phyloP scores from a whole-genome alignment of 2,797 vertebrate species.

The Muraenolepis orangiensis region DNA sequence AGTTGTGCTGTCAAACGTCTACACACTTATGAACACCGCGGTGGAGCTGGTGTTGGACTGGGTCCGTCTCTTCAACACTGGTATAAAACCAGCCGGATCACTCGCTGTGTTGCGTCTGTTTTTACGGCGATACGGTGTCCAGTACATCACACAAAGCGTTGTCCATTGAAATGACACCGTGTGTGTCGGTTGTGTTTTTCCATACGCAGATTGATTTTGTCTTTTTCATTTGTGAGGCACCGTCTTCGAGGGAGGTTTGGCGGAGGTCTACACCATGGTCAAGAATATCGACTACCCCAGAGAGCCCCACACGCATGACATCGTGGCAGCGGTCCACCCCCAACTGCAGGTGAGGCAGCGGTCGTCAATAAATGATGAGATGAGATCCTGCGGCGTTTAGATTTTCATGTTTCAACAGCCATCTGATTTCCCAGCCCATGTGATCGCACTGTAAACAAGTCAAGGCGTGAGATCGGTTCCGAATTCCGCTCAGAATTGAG shows the following conservation, averaged over 20 bases:
- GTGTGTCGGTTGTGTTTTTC: too few species aligned
- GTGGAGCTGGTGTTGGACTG: constrained; percentile 76
- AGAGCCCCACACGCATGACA: constrained; percentile 56
- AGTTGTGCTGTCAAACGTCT: constrained; percentile 74
- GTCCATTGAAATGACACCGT: not conserved
- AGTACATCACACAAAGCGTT: not conserved
- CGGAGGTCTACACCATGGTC: constrained; percentile 68
- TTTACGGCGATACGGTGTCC: too few species aligned
- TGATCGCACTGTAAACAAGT: too few species aligned
- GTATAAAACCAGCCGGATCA: constrained; percentile 50
- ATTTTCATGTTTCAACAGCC: not conserved
- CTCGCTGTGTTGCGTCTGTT: not conserved
- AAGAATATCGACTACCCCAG: constrained; percentile 72
- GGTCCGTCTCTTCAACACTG: constrained; percentile 80
- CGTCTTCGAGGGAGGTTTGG: constrained; percentile 72
- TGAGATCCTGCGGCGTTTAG: too few species aligned
- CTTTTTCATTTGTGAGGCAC: constrained; percentile 51
- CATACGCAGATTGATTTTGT: not conserved
- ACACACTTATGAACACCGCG: constrained; percentile 68
- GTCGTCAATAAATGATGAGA: not conserved
- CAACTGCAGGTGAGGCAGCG: constrained; percentile 70
- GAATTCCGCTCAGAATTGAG: not conserved
- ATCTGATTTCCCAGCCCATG: not conserved
- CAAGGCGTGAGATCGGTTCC: not conserved
- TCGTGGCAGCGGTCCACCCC: constrained; percentile 76